Evolutionary conservation across 2,888 invertebrate species (phyloP).

Genomic region (Paralinhomoeus sp.): DNA sequence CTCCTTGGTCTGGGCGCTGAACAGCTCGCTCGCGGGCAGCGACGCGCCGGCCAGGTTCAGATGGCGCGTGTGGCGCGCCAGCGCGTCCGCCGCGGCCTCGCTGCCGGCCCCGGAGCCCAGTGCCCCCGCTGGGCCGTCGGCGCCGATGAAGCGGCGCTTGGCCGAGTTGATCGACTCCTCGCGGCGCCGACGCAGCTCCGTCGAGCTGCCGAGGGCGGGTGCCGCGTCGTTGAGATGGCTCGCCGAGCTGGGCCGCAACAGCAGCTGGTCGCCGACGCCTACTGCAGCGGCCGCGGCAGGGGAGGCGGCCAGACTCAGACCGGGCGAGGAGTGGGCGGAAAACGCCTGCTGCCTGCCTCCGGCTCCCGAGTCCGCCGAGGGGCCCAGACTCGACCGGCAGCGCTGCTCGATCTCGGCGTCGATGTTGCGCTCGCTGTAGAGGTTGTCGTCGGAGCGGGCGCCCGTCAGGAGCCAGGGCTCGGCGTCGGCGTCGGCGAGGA

Average conservation of each 20-base stretch:
- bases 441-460: background rate
- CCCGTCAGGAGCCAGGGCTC: background rate
- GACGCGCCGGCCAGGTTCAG: conserved; percentile 10
- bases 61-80: conserved; percentile 15
- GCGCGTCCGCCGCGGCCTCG: conserved; percentile 9
- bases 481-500: background rate
- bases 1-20: conserved; percentile 16
- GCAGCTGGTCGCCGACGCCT: background rate
- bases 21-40: conserved; percentile 4
- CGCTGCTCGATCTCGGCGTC: conserved; percentile 14
- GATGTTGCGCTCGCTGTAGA: conserved; percentile 14
- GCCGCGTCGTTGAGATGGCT: background rate
- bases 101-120: background rate
- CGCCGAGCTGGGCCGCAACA: background rate
- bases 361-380: no score
- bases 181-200: conserved; percentile 9
- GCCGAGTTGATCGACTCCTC: conserved; percentile 15
- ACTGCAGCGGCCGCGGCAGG: background rate
- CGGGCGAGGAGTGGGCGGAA: background rate
- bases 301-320: background rate
- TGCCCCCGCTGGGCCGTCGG: background rate
- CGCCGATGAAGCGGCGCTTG: conserved; percentile 15
- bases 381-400: no score
- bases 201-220: background rate
- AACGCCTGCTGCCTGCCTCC: no score